phyloP scores from a whole-genome alignment of 2,113 vertebrate species.

The Carassius gibelio region DNA sequence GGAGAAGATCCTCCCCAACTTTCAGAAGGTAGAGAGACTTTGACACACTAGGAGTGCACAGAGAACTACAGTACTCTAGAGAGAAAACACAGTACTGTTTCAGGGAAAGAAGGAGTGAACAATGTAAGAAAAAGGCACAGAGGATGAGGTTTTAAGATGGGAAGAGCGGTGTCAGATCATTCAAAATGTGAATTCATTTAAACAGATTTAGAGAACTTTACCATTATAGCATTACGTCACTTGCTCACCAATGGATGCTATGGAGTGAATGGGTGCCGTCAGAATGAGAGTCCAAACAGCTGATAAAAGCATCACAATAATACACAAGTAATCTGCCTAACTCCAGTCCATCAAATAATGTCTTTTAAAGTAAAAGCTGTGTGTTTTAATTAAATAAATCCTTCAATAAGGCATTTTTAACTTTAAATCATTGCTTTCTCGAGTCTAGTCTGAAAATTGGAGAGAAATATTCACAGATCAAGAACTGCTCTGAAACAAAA shows the following conservation, averaged over 20 bases:
- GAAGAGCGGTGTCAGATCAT: background rate
- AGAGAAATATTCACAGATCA: too few relatives aligned
- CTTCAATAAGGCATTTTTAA: too few relatives aligned
- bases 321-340: background rate
- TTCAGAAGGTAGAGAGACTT: slow-evolving; percentile 83
- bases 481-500: too few relatives aligned
- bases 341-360: background rate
- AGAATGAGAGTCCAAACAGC: background rate
- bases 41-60: slow-evolving; percentile 81
- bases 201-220: background rate
- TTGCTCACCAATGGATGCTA: background rate
- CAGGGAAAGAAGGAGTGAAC: background rate
- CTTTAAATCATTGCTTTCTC: too few relatives aligned
- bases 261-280: background rate
- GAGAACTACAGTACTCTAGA: slow-evolving; percentile 83
- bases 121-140: slow-evolving; percentile 15
- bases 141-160: background rate
- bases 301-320: background rate
- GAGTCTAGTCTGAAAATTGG: too few relatives aligned
- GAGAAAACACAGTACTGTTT: background rate
- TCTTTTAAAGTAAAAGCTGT: too few relatives aligned
- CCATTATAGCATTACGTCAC: background rate
- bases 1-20: slow-evolving; percentile 80
- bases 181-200: background rate
- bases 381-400: too few relatives aligned